These are phyloP conservation scores for Maniola hyperantus DNA, from an alignment of 2,888 invertebrate genomes.

Conservation along the genomic window DNA sequence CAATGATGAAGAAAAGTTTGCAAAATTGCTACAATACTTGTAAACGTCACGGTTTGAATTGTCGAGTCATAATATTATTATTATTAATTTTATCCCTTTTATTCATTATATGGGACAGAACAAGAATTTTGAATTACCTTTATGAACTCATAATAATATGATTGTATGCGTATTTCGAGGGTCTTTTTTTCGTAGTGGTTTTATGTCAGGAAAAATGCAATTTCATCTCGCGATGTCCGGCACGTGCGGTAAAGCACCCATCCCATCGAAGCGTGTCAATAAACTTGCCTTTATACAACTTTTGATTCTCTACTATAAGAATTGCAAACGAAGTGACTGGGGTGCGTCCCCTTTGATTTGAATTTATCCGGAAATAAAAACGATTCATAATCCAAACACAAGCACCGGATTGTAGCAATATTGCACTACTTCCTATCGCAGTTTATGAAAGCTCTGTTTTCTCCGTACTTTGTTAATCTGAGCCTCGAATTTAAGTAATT, in stretches of 20 bases:
- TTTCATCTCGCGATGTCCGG: slow-evolving; percentile 19
- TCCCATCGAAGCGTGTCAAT: slow-evolving; percentile 21
- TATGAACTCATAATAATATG: not conserved
- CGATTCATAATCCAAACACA: slow-evolving; percentile 29
- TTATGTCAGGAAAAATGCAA: slow-evolving; percentile 15
- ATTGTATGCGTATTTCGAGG: not conserved
- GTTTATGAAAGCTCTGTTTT: not conserved
- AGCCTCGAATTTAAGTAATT: not conserved
- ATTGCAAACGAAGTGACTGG: slow-evolving; percentile 24
- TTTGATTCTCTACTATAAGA: slow-evolving; percentile 31
- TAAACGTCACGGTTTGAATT: not conserved
- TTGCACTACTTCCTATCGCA: slow-evolving; percentile 1
- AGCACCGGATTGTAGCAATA: slow-evolving; percentile 24
- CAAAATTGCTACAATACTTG: not conserved
- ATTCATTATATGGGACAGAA: not conserved
- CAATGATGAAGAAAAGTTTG: no score
- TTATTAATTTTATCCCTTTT: not conserved
- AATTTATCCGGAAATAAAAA: slow-evolving; percentile 32
- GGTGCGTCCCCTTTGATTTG: slow-evolving; percentile 30
- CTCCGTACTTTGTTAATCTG: not conserved
- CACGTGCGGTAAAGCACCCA: slow-evolving; percentile 29
- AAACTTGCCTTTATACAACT: slow-evolving; percentile 29
- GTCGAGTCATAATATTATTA: no score
- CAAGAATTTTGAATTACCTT: not conserved
- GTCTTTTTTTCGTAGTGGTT: not conserved